Percentiles rank a stretch among this genome's conserved stretches.
phyloP scores from a whole-genome alignment of 2,797 vertebrate species.

The Falco berigora region DNA sequence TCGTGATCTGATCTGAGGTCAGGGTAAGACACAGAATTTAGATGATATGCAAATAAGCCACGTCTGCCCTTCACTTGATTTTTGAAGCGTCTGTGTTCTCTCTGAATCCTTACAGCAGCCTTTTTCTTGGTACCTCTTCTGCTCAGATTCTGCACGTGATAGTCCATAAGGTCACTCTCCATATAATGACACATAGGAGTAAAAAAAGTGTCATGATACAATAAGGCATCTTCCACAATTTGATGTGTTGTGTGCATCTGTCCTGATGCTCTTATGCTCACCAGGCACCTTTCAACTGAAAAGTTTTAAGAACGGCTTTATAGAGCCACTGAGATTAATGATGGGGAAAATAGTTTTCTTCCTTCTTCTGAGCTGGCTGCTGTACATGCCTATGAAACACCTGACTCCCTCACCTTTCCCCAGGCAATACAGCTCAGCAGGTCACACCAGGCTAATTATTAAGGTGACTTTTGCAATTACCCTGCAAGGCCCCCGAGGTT shows the following conservation, averaged over 20 bases:
- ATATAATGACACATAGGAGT: rapidly evolving
- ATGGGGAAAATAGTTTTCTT: background rate
- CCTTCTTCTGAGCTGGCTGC: background rate
- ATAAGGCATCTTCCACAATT: background rate
- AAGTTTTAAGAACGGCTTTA: background rate
- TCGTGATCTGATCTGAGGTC: background rate
- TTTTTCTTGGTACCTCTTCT: background rate
- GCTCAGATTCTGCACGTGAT: background rate
- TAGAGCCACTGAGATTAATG: background rate
- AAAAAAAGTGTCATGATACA: background rate
- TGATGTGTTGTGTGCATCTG: background rate
- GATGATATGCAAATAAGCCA: background rate
- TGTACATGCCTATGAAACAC: background rate
- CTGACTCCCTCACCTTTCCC: background rate
- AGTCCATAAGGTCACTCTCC: background rate
- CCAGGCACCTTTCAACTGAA: background rate
- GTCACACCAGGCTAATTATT: background rate
- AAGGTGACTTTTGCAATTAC: background rate
- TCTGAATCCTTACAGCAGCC: background rate
- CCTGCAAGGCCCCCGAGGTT: background rate
- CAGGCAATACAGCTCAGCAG: background rate
- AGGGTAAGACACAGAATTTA: background rate
- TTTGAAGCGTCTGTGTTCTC: background rate
- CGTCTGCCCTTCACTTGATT: background rate
- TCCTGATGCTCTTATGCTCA: background rate